Evolutionary conservation across 92 coral and sea anemone genomes (phyloP), one percentile per base, ranked within the genome.

Genomic region (Phenganax stokvisi): DNA sequence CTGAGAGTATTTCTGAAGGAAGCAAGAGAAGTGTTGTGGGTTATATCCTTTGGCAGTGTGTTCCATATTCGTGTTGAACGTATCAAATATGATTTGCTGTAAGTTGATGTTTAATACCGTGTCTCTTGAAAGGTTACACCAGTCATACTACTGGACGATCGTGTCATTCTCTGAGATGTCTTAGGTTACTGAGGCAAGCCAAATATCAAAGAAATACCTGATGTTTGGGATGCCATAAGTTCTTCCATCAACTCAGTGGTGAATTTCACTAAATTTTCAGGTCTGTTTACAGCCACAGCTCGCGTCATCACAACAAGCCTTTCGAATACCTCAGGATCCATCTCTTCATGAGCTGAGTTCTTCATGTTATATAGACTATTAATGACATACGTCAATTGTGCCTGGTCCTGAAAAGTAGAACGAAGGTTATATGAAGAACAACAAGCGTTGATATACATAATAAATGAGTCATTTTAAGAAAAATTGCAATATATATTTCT

Each of bases 291-390:
- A 51, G 98, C 98, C 71, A 94, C 98, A 65, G 98, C 92, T 83
- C 98, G 83, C 28, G 96, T 93, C 84, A 93, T 94, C 51, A 94
- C 97, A 27, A 94, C 97, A 66, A 94, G 90, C 28, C 97, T 84
- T 81, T 94, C 97, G 85, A 94, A 94, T 10, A 88, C 89, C 79
- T 94, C 98, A 59, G 87, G 89, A 74, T 94, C 97, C 51, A 92
- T 88, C 51, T 85, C 86, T 71, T 83, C 90, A 27, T 75, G 81
- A 2, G 44, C 70, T 9, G 80, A 74, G 27, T 71, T 65, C 56
- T 16, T 25, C 56, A 29, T 47, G 30, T 85, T 63, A 47, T 84
- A 87, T 0, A 94, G 97, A 79, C 89, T 86, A 85, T 84, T 89
- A 3, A 91, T 90, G 12, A 94, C 93, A 83, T 92, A 92, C 13